Base-by-base conservation (phyloP, 1,140 invertebrate species). In the Eurosta solidaginis region DNA sequence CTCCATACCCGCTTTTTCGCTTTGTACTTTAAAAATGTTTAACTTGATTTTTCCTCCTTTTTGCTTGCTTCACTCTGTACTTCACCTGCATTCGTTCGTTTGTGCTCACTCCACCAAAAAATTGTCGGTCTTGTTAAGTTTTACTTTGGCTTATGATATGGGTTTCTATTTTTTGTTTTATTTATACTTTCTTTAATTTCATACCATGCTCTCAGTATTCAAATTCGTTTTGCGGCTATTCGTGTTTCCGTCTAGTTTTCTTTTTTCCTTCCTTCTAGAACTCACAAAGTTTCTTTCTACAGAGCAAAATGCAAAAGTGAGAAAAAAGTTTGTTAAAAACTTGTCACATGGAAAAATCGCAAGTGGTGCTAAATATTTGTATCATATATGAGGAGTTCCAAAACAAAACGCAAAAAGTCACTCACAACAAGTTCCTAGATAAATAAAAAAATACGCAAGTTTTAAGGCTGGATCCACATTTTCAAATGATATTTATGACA, bases 1-100 rank as follows among this genome's bases (percentile, higher is more conserved):
- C 59, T 68, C 59, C 33, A 42, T 68, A 33, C 12, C 59, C 59
- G 54, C 59, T 5, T 68, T n/a, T 68, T 68, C 17, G 59, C 59
- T 68, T 63, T 63, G 33, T 17, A 63, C 29, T 63, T 63, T 7
- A 9, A n/a, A n/a, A 63, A 33, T 63, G 25, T 3, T 63, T 40
- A 36, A 63, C 25, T 27, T 17, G 54, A 63, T 36, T 63, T 52
- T 63, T 63, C 25, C 29, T n/a, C 54, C n/a, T 63, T 14, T 36
- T 63, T 36, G 17, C n/a, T n/a, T n/a, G n/a, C n/a, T n/a, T n/a
- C n/a, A n/a, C 54, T 36, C 25, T 20, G 17, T 33, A 7, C 54
- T 36, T 36, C 17, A 33, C 2, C 25, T 63, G 33, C 7, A 7
- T 33, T 52, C 6, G 9, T n/a, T 7, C 49, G 20, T 20, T 10